These are phyloP conservation scores for Drosophila neonasuta DNA, from an alignment of 2,888 invertebrate species.

Conservation along the genomic window DNA sequence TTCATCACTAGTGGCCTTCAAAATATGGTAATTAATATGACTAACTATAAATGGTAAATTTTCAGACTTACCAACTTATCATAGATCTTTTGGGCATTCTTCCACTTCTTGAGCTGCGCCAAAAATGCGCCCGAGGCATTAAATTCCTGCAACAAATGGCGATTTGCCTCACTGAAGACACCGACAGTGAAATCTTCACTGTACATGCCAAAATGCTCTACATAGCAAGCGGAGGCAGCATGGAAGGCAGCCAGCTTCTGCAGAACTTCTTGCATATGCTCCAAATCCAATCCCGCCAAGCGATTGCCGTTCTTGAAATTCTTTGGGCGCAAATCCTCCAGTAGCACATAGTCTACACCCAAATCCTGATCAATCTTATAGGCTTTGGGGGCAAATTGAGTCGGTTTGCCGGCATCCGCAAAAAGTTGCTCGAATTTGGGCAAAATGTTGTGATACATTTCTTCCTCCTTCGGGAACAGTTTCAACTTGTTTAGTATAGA, in stretches of 20 bases:
- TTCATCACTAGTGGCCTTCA: conserved; percentile 71
- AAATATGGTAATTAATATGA: neutral
- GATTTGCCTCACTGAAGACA: conserved; percentile 69
- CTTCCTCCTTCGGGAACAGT: conserved; percentile 79
- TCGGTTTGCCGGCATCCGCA: conserved; percentile 63
- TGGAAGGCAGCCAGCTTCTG: conserved; percentile 80
- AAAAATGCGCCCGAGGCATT: conserved; percentile 74
- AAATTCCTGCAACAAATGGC: conserved; percentile 66
- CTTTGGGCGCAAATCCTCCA: conserved; percentile 78
- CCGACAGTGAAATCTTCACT: conserved; percentile 71
- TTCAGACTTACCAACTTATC: conserved; percentile 69
- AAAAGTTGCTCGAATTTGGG: conserved; percentile 79
- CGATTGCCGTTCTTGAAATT: conserved; percentile 78
- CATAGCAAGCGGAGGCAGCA: conserved; percentile 81
- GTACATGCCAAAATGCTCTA: conserved; percentile 75
- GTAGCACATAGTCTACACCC: conserved; percentile 74
- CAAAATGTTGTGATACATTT: conserved; percentile 76
- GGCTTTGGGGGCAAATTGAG: conserved; percentile 76
- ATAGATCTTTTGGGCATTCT: conserved; percentile 69
- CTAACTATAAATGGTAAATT: neutral
- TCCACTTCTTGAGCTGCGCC: conserved; percentile 77
- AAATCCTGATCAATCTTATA: conserved; percentile 71
- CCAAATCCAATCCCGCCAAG: conserved; percentile 73
- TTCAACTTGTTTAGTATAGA: conserved; percentile 64
- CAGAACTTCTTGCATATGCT: conserved; percentile 75